Percentiles rank a stretch among this genome's conserved stretches.
phyloP scores from a whole-genome alignment of 2,888 invertebrate genomes.

The Cephalotes varians region DNA sequence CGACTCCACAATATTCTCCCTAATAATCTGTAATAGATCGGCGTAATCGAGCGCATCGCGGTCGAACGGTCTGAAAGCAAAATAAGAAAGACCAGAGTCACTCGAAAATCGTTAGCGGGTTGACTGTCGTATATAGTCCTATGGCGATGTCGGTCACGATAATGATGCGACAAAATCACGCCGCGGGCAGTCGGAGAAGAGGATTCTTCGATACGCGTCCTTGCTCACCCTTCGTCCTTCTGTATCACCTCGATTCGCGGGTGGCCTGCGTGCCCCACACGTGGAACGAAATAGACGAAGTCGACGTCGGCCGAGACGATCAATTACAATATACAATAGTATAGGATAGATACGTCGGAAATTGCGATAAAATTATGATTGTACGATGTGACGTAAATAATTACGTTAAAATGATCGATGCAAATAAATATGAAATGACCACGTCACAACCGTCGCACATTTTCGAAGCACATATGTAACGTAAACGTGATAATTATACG shows the following conservation, averaged over 20 bases:
- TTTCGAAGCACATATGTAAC: neutral
- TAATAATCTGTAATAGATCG: constrained; percentile 50
- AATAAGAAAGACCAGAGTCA: constrained; percentile 67
- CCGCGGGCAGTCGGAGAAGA: constrained; percentile 32
- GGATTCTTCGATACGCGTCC: constrained; percentile 41
- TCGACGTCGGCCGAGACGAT: neutral
- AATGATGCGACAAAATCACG: constrained; percentile 75
- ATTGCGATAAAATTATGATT: neutral
- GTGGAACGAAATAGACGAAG: neutral
- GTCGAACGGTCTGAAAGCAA: constrained; percentile 36
- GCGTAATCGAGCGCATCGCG: constrained; percentile 45
- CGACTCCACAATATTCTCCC: constrained; percentile 14
- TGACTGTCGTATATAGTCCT: constrained; percentile 49
- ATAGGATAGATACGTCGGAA: neutral
- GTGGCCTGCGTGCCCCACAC: constrained; percentile 54
- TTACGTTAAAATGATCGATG: neutral
- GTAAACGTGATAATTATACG: neutral
- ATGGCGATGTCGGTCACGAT: constrained; percentile 64
- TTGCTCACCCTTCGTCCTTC: constrained; percentile 48
- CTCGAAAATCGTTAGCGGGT: constrained; percentile 69
- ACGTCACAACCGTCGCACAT: neutral
- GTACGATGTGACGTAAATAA: neutral
- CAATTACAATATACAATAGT: neutral
- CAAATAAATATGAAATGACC: neutral
- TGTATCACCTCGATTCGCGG: constrained; percentile 60